Percentiles rank a stretch among this genome's conserved stretches.
phyloP scores from a whole-genome alignment of 2,797 vertebrate genomes.

The Chelidonichthys spinosus region DNA sequence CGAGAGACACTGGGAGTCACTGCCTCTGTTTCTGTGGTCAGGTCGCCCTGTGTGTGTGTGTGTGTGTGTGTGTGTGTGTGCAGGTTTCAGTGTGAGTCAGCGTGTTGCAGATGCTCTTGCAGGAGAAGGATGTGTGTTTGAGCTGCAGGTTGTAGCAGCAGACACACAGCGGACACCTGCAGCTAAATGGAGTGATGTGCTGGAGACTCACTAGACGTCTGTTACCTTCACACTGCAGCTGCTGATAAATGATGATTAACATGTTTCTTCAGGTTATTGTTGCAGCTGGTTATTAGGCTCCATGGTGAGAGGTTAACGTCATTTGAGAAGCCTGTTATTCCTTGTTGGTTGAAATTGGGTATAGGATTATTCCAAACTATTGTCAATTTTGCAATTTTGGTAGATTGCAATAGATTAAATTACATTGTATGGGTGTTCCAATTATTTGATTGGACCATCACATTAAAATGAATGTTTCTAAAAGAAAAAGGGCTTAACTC shows the following conservation, averaged over 20 bases:
- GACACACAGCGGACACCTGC: too few relatives aligned
- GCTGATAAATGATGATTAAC: too few relatives aligned
- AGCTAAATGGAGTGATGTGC: too few relatives aligned
- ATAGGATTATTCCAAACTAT: neutral
- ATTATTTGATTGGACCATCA: neutral
- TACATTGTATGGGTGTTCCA: neutral
- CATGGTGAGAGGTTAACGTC: too few relatives aligned
- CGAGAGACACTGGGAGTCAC: neutral
- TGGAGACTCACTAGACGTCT: too few relatives aligned
- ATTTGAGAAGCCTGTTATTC: neutral
- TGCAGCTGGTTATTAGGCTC: too few relatives aligned
- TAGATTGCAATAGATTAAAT: conserved; percentile 5
- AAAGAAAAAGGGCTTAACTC: neutral
- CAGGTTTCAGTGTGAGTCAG: conserved; percentile 51
- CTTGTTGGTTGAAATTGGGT: neutral
- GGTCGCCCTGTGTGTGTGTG: neutral
- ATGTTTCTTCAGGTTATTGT: too few relatives aligned
- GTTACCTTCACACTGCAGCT: too few relatives aligned
- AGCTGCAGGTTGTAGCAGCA: too few relatives aligned
- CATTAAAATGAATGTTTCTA: conserved; percentile 10
- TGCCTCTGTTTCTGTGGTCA: neutral
- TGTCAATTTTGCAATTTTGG: neutral
- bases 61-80: conserved; percentile 11
- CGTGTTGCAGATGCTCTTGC: conserved; percentile 31
- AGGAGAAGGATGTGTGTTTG: neutral